phyloP scores from a whole-genome alignment of 2,888 invertebrate species.

The Ceraclea dissimilis region DNA sequence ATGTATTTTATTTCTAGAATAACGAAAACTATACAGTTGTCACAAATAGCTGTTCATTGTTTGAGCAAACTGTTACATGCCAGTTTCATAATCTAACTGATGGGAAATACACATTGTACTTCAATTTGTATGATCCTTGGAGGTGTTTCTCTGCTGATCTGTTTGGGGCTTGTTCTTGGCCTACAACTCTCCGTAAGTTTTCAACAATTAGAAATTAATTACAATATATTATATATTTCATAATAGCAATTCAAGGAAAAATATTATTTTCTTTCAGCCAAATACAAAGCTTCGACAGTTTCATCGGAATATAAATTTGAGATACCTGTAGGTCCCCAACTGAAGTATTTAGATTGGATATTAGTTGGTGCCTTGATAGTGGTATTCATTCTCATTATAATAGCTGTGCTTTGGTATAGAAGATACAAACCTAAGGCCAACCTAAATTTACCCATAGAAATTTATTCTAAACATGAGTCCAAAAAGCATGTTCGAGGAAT shows the following conservation, averaged over 20 bases:
- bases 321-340: neutral
- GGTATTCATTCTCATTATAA: conserved; percentile 1
- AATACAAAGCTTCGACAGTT: neutral
- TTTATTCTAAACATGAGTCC: neutral
- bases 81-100: conserved; percentile 2
- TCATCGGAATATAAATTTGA: conserved; percentile 1
- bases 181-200: conserved; percentile 4
- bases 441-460: neutral
- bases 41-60: conserved; percentile 11
- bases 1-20: conserved; percentile 4
- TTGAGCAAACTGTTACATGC: conserved; percentile 6
- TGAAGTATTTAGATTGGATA: conserved; percentile 6
- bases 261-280: conserved; percentile 8
- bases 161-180: conserved; percentile 12
- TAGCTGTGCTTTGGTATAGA: conserved; percentile 3
- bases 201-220: neutral
- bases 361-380: neutral
- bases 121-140: conserved; percentile 12
- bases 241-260: no score
- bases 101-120: conserved; percentile 10
- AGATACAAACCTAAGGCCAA: neutral
- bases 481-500: conserved; percentile 25
- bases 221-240: neutral
- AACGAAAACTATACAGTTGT: conserved; percentile 1
- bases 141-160: conserved; percentile 6